Percentiles rank a stretch among this genome's conserved stretches.
phyloP scores from a whole-genome alignment of 2,888 invertebrate genomes.

The Sabatieria punctata region DNA sequence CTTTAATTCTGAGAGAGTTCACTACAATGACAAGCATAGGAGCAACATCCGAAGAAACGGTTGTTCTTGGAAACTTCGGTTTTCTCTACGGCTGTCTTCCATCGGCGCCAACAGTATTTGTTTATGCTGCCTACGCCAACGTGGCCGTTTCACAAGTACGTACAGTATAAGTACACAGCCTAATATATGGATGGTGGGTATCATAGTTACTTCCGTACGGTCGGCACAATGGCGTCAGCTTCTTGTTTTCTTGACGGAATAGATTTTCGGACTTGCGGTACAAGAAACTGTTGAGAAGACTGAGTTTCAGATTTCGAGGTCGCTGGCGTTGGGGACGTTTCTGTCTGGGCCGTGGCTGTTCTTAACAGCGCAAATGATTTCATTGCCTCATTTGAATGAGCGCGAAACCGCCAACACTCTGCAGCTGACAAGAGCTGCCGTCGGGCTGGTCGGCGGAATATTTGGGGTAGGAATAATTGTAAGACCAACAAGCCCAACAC shows the following conservation, averaged over 20 bases:
- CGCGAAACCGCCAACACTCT: not conserved
- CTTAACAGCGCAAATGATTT: constrained; percentile 78
- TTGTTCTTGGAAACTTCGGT: constrained; percentile 70
- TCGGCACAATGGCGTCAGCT: too few relatives aligned
- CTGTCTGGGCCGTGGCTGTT: constrained; percentile 87
- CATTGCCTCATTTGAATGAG: constrained; percentile 27
- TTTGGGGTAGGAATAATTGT: too few relatives aligned
- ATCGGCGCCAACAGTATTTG: constrained; percentile 84
- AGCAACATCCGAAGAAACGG: constrained; percentile 51
- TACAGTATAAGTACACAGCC: too few relatives aligned
- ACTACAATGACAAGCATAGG: constrained; percentile 49
- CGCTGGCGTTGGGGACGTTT: constrained; percentile 85
- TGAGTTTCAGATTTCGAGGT: constrained; percentile 57
- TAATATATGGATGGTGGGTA: too few relatives aligned
- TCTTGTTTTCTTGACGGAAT: too few relatives aligned
- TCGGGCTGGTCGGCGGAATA: constrained; percentile 58
- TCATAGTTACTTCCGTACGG: too few relatives aligned
- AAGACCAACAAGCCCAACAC: too few relatives aligned
- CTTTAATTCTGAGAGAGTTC: constrained; percentile 66
- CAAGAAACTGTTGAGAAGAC: too few relatives aligned
- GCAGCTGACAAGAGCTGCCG: constrained; percentile 16
- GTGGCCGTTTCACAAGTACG: constrained; percentile 72
- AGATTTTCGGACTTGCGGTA: too few relatives aligned
- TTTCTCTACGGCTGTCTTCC: constrained; percentile 91
- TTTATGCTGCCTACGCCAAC: constrained; percentile 71